phyloP scores from a whole-genome alignment of 2,888 invertebrate species.

The Scotopteryx bipunctaria region DNA sequence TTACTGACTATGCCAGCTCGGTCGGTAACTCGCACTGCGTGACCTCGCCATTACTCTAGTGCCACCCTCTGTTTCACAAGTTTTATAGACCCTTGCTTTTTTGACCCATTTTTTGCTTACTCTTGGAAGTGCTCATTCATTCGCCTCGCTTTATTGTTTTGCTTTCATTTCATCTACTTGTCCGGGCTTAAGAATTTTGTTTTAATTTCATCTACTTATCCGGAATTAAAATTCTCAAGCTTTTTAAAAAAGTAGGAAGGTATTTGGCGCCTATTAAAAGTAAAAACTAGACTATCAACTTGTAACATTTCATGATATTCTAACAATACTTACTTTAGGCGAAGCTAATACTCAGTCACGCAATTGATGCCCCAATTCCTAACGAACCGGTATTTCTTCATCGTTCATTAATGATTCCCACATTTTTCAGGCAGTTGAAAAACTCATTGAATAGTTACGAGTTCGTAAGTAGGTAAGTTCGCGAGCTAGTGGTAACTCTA shows the following conservation, averaged over 20 bases:
- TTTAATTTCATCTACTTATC: not conserved
- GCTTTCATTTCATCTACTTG: not conserved
- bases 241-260: no score
- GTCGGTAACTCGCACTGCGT: no score
- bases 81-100: constrained; percentile 42
- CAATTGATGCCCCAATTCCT: constrained; percentile 24
- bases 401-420: constrained; percentile 11
- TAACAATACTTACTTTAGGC: not conserved
- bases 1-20: no score
- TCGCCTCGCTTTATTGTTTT: constrained; percentile 8
- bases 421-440: not conserved
- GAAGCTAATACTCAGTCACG: constrained; percentile 16
- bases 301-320: not conserved
- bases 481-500: no score
- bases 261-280: not conserved
- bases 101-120: constrained; percentile 31
- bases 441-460: no score
- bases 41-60: no score
- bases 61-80: constrained; percentile 41
- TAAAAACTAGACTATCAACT: constrained; percentile 1
- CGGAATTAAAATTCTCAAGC: not conserved
- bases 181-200: not conserved
- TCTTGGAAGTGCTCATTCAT: constrained; percentile 13
- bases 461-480: no score
- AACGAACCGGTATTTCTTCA: constrained; percentile 19